phyloP scores from a whole-genome alignment of 2,888 invertebrate species.

The Cantharis rustica region DNA sequence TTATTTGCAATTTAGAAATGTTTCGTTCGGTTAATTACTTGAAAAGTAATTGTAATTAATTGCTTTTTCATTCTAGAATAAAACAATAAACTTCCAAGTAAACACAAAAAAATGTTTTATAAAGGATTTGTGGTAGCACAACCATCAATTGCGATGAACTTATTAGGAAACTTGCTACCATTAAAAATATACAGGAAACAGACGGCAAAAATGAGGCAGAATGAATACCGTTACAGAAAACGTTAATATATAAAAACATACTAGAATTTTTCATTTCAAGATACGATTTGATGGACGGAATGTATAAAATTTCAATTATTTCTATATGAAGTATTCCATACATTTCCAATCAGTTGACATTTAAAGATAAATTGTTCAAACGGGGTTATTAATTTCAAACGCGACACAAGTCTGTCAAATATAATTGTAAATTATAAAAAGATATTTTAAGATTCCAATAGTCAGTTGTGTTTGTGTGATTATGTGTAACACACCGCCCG shows the following conservation, averaged over 20 bases:
- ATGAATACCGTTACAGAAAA: constrained; percentile 9
- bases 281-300: constrained; percentile 1
- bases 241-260: neutral
- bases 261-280: constrained; percentile 4
- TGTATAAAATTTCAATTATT: neutral
- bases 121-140: neutral
- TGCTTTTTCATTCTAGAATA: neutral
- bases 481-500: neutral
- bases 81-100: neutral
- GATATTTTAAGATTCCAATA: neutral
- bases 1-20: neutral
- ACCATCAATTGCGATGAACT: constrained; percentile 7
- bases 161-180: constrained; percentile 10
- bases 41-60: neutral
- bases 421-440: neutral
- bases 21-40: neutral
- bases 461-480: neutral
- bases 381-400: neutral
- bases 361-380: neutral
- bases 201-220: constrained; percentile 5
- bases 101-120: neutral
- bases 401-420: neutral
- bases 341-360: neutral
- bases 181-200: constrained; percentile 4
- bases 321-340: neutral